Evolutionary conservation across 2,888 invertebrate species (phyloP).

Genomic region (Pammene aurita): DNA sequence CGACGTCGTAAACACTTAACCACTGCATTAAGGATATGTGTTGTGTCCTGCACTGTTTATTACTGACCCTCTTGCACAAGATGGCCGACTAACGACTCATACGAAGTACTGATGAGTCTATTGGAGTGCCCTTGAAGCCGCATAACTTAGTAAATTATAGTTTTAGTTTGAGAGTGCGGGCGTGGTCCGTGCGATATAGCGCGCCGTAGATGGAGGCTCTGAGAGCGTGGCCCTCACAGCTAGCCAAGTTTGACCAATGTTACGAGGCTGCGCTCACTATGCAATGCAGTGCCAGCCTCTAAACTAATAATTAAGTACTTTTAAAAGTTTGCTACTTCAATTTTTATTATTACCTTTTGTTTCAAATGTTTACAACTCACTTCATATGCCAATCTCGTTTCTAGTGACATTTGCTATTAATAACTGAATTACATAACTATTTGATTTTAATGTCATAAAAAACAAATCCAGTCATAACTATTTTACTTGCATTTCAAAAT

Average conservation of each 20-base stretch:
- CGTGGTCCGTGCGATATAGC: slow-evolving; percentile 8
- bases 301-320: slow-evolving; percentile 6
- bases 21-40: slow-evolving; percentile 33
- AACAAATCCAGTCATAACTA: too few relatives aligned
- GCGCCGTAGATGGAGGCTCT: slow-evolving; percentile 8
- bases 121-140: slow-evolving; percentile 35
- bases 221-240: slow-evolving; percentile 17
- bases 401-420: too few relatives aligned
- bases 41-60: slow-evolving; percentile 26
- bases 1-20: slow-evolving; percentile 39
- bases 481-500: too few relatives aligned
- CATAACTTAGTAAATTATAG: slow-evolving; percentile 40
- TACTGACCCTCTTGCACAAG: slow-evolving; percentile 14
- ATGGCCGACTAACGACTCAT: slow-evolving; percentile 33
- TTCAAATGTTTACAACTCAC: neutral
- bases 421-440: too few relatives aligned
- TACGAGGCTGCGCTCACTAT: slow-evolving; percentile 23
- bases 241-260: neutral
- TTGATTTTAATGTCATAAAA: too few relatives aligned
- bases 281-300: neutral
- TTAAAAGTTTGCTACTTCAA: neutral
- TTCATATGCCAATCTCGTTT: neutral
- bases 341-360: too few relatives aligned
- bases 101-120: slow-evolving; percentile 14
- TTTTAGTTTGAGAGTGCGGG: slow-evolving; percentile 36